phyloP scores from a whole-genome alignment of 2,797 vertebrate species.

The Acipenser transmontanus region DNA sequence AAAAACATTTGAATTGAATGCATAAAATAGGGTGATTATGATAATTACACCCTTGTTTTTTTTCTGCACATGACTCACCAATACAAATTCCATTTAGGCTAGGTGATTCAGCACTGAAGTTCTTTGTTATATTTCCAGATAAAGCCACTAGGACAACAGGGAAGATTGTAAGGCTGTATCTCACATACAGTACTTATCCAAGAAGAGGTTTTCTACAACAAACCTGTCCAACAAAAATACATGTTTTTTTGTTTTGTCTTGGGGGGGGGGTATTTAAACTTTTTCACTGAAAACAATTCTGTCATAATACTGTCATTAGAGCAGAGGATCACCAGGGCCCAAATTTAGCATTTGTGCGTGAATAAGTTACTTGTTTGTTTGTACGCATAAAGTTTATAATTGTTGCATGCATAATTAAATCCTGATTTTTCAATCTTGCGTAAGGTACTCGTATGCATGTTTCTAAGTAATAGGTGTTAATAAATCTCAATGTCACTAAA shows the following conservation, averaged over 20 bases:
- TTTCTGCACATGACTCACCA: conserved; percentile 39
- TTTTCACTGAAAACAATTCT: no score
- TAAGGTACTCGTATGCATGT: no score
- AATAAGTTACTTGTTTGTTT: not conserved
- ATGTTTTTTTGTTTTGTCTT: not conserved
- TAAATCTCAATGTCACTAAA: no score
- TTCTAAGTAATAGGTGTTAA: no score
- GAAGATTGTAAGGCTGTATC: conserved; percentile 59
- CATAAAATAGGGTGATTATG: no score
- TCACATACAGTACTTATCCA: conserved; percentile 52
- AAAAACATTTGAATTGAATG: no score
- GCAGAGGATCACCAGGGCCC: no score
- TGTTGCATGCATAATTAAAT: no score
- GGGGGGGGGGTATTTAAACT: no score
- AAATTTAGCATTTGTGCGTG: not conserved
- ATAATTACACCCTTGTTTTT: no score
- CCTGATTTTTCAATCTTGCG: no score
- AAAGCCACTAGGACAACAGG: conserved; percentile 57
- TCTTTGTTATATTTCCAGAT: conserved; percentile 35
- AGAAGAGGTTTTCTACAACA: conserved; percentile 59
- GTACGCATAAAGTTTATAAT: not conserved
- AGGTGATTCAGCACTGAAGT: not conserved
- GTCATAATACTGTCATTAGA: no score
- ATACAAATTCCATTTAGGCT: conserved; percentile 37
- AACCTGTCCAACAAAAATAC: conserved; percentile 46